Evolutionary conservation across 2,797 vertebrate genomes (phyloP), one percentile per base, ranked within the genome.

Genomic region (Bovichtus variegatus): DNA sequence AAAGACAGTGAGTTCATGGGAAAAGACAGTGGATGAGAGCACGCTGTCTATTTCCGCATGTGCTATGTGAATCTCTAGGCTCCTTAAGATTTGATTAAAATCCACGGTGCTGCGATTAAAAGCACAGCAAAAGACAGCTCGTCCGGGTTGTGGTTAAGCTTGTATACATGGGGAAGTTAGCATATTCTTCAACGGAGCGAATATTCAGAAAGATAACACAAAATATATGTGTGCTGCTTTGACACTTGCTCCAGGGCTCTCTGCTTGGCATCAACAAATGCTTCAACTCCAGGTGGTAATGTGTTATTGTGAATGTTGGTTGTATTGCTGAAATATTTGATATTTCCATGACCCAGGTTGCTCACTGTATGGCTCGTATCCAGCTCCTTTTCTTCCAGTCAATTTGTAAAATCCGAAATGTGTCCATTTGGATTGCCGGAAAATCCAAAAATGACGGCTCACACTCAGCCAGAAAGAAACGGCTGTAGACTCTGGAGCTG

Each of bases 321-420:
- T 78, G 64, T 64, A 54, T 38, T 78, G 55, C 59, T 65, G 55
- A 74, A 80, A 76, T 83, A 82, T 85, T 81, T 87, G 74, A 87
- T 81, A 72, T 81, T 73, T 60, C 63, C 16, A 6, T 72, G 68
- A 82, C 81, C 78, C 51, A 80, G 67, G 81, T 86, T 80, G 53
- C 68, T 55, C 21, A 34, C 21, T 47, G 49, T 49, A 49, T 31
- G 51, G 50, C 71, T 82, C 51, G 57, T 15, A 74, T 70, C 67
- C 50, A 77, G 36, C 27, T 64, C 2, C 21, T 6, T n/a, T 19
- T 46, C 43, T 7, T 13, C n/a, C 25, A 4, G 64, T 69, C 12
- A 54, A 62, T 65, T 74, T 70, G 27, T 51, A 44, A 36, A 76
- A 71, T 46, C 25, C 25, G 41, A 66, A 40, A 65, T 47, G 36